Evolutionary conservation across 1,140 invertebrate genomes (phyloP).

Genomic region (Archivesica marissinica): DNA sequence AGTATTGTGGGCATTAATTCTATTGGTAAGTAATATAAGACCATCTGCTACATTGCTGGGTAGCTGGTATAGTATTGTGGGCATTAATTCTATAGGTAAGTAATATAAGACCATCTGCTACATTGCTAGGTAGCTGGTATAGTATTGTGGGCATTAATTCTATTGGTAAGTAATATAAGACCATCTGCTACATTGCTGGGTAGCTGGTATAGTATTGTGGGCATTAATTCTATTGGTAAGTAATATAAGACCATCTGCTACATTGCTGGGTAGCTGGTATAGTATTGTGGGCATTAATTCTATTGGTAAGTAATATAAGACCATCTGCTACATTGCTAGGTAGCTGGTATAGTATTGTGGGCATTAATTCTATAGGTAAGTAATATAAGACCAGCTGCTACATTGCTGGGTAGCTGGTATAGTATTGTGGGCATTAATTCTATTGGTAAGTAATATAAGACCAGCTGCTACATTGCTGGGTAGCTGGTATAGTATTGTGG

Average conservation of each 20-base stretch:
- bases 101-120: too few relatives aligned
- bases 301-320: conserved; percentile 35
- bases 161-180: conserved; percentile 35
- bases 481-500: conserved; percentile 58
- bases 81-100: conserved; percentile 52
- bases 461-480: conserved; percentile 60
- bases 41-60: conserved; percentile 60
- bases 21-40: conserved; percentile 35
- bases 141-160: conserved; percentile 10
- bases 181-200: conserved; percentile 60
- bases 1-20: conserved; percentile 10
- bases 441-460: conserved; percentile 35
- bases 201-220: conserved; percentile 58
- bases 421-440: conserved; percentile 10
- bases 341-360: conserved; percentile 58
- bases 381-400: too few relatives aligned
- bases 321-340: conserved; percentile 60
- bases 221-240: conserved; percentile 52
- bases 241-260: too few relatives aligned
- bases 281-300: conserved; percentile 10
- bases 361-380: conserved; percentile 52
- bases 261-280: too few relatives aligned
- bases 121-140: too few relatives aligned
- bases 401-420: too few relatives aligned
- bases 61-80: conserved; percentile 58